phyloP scores from a whole-genome alignment of 1,140 invertebrate species.

The Bathynomus jamesi region DNA sequence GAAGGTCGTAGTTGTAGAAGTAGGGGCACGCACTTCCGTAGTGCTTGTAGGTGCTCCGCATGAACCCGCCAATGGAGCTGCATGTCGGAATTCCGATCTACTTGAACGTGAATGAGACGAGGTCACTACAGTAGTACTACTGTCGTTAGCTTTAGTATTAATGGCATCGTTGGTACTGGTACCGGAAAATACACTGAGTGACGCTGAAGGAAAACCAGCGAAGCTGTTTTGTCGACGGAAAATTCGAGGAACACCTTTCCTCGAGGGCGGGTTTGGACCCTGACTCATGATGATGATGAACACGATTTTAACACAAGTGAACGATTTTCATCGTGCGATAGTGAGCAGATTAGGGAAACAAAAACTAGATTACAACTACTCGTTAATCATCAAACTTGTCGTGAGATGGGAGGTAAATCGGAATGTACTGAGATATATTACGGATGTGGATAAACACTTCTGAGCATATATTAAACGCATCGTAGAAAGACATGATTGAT shows the following conservation, averaged over 20 bases:
- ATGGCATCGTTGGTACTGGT: conserved; percentile 14
- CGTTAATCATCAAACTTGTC: background rate
- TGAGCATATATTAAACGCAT: background rate
- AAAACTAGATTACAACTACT: background rate
- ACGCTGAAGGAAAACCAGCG: conserved; percentile 31
- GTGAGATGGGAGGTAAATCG: background rate
- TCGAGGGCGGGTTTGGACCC: background rate
- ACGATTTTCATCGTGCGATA: too few relatives aligned
- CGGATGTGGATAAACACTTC: background rate
- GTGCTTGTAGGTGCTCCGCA: background rate
- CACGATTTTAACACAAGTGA: background rate
- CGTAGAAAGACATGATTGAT: background rate
- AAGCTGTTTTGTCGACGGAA: conserved; percentile 35
- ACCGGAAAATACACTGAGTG: background rate
- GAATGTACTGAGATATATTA: background rate
- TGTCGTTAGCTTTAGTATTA: conserved; percentile 13
- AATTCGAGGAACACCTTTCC: background rate
- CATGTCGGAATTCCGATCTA: background rate
- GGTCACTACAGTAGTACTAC: background rate
- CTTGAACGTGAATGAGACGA: background rate
- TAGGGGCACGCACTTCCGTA: too few relatives aligned
- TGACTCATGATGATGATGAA: background rate
- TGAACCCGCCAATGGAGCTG: background rate
- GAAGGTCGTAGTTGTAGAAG: background rate
- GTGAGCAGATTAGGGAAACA: too few relatives aligned